Evolutionary conservation across 1,140 invertebrate genomes (phyloP).

Genomic region (Zaprionus ornatus): DNA sequence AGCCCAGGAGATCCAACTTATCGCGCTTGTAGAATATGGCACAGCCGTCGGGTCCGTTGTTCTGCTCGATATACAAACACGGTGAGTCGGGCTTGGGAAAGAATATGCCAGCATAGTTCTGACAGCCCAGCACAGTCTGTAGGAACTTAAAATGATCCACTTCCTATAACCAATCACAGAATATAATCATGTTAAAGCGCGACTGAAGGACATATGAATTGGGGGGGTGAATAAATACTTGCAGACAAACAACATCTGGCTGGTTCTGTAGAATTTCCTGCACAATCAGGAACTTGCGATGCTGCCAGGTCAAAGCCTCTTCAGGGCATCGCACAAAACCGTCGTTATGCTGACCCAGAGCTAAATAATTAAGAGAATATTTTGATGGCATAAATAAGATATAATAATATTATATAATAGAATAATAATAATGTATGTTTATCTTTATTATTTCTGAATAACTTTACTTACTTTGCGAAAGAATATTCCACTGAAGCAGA

Average conservation of each 20-base stretch:
- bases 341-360: conserved; percentile 89
- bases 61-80: conserved; percentile 89
- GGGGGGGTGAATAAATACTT: conserved; percentile 85
- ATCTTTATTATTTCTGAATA: background rate
- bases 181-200: conserved; percentile 50
- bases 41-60: conserved; percentile 92
- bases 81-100: conserved; percentile 92
- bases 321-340: conserved; percentile 90
- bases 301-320: conserved; percentile 89
- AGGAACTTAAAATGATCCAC: conserved; percentile 91
- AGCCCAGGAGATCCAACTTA: conserved; percentile 87
- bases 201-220: conserved; percentile 23
- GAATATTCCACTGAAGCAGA: conserved; percentile 90
- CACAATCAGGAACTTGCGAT: conserved; percentile 88
- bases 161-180: conserved; percentile 85
- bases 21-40: conserved; percentile 89
- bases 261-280: conserved; percentile 89
- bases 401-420: too few species aligned
- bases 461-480: conserved; percentile 88
- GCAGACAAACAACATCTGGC: conserved; percentile 90
- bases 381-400: too few species aligned
- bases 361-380: conserved; percentile 83
- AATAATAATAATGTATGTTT: background rate
- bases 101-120: conserved; percentile 90
- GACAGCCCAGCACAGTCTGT: conserved; percentile 86